Conservation (phyloP, 2,888 invertebrate species). For the Drosophila merina region DNA sequence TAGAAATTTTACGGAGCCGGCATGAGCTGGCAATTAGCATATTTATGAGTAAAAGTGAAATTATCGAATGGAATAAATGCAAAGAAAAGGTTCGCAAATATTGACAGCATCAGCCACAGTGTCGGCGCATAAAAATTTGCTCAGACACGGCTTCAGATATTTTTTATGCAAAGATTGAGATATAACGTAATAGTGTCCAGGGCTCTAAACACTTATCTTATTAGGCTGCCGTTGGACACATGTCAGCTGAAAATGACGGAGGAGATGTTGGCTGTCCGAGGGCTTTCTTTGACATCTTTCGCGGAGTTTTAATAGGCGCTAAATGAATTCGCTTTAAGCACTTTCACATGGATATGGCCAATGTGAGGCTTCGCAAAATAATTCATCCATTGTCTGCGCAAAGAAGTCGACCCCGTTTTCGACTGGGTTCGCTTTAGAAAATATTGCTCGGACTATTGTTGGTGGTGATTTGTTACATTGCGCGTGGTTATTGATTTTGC, state of each 20-base stretch:
- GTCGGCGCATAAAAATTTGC: conserved; percentile 44
- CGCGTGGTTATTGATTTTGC: conserved; percentile 73
- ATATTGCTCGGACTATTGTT: conserved; percentile 56
- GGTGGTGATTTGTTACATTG: conserved; percentile 37
- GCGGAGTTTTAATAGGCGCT: conserved; percentile 45
- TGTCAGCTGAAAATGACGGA: conserved; percentile 44
- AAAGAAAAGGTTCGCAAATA: conserved; percentile 67
- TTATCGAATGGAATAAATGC: conserved; percentile 60
- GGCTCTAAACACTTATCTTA: conserved; percentile 17
- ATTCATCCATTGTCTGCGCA: conserved; percentile 37
- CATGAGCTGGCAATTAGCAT: conserved; percentile 73
- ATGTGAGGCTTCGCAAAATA: conserved; percentile 15
- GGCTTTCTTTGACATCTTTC: conserved; percentile 52
- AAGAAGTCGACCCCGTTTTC: conserved; percentile 53
- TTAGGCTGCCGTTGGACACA: conserved; percentile 34
- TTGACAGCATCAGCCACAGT: conserved; percentile 53
- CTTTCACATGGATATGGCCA: conserved; percentile 57
- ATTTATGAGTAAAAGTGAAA: conserved; percentile 82
- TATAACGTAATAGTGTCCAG: conserved; percentile 20
- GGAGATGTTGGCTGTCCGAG: conserved; percentile 31
- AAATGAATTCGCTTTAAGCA: conserved; percentile 55
- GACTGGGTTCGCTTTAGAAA: conserved; percentile 29
- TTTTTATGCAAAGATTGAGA: neutral
- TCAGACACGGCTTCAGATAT: conserved; percentile 10
- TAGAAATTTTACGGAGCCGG: conserved; percentile 25